phyloP scores from a whole-genome alignment of 2,113 vertebrate species.

The Dolichotis patagonum region DNA sequence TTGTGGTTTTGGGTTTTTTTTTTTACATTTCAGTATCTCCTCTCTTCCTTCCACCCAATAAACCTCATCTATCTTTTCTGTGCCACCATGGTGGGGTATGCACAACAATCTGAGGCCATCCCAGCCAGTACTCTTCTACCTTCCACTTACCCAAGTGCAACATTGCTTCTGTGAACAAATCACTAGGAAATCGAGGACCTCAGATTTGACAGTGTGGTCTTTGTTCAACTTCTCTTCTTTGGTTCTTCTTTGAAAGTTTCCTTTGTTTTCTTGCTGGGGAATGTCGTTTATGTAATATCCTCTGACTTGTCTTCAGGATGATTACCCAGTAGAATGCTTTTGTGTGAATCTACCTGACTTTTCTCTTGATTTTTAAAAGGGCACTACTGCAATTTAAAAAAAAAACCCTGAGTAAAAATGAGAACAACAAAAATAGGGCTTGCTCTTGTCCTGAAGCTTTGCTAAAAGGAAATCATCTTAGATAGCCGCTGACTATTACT shows the following conservation, averaged over 20 bases:
- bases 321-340: not conserved
- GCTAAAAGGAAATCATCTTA: not conserved
- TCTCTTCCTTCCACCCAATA: not conserved
- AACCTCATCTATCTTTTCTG: not conserved
- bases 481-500: not conserved
- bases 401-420: not conserved
- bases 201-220: not conserved
- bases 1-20: not conserved
- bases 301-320: not conserved
- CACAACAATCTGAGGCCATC: not conserved
- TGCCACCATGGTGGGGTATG: too few relatives aligned
- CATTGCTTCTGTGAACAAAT: not conserved
- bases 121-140: not conserved
- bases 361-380: not conserved
- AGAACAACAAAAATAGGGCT: not conserved
- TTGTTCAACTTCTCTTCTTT: not conserved
- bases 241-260: not conserved
- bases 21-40: not conserved
- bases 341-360: not conserved
- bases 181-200: not conserved
- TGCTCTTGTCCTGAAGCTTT: not conserved
- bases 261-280: not conserved
- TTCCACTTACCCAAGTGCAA: not conserved
- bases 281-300: not conserved
- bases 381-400: slow-evolving; percentile 4